Base-by-base conservation (phyloP, 2,888 invertebrate species). In the Macrophya annulata region DNA sequence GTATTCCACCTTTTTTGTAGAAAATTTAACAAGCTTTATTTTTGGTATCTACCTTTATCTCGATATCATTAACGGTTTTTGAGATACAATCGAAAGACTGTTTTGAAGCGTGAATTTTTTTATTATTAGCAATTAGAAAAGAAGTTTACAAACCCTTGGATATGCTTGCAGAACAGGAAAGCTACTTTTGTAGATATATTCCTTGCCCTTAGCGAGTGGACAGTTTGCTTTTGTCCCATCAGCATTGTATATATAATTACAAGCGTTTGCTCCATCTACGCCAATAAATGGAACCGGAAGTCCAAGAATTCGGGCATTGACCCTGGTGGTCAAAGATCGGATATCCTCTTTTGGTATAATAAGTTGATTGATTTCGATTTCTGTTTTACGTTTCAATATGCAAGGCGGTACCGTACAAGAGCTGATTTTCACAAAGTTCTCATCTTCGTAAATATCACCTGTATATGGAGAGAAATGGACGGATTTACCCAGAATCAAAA, bases 231-330 rank as follows among this genome's bases (percentile, higher is more conserved):
- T 94, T 0, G 94, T 95, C 0, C 96, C 96, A 86, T 95, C 94
- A 0, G 91, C 92, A 87, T 95, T 93, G 90, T 93, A 96, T 77
- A 98, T 93, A 88, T 96, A 95, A 37, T 94, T 94, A 89, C 97
- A 97, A 48, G 97, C 96, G 82, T 95, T 94, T 40, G 93, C 94
- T 15, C 96, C 96, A 91, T 97, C 96, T 17, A 97, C 97, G 10
- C 98, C 97, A 12, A 97, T 90, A 91, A 97, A 97, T 0, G 98
- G 97, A 82, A 98, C 90, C 0, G 95, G 94, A 0, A 97, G 90
- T 0, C 96, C 96, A 2, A 95, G 91, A 25, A 97, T 94, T 0
- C 94, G 93, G 0, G 96, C 98, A 86, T 92, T 93, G 8, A 97
- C 97, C 10, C 93, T 91, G 86, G 96, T 96, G 72, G 84, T 95